Evolutionary conservation across 1,140 invertebrate species (phyloP), one percentile per base, ranked within the genome.

Genomic region (Caenorhabditis tropicalis): DNA sequence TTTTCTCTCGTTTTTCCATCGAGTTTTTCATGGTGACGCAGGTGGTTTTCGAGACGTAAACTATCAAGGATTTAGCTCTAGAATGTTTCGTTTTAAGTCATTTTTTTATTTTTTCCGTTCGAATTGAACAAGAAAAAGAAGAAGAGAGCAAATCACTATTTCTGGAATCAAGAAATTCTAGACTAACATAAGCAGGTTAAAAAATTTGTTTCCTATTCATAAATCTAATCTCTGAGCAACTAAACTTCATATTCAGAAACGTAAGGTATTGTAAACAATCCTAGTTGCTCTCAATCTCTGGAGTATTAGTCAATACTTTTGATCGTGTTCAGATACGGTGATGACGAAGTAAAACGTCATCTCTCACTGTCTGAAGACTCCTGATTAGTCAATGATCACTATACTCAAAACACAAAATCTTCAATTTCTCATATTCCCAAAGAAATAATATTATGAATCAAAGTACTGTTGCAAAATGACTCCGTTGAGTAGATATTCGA

Each of bases 401-500:
- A 24, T 27, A 56, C 10, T 10, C 10, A 6, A 51, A 51, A 2
- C 27, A 7, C 19, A n/a, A n/a, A n/a, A n/a, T n/a, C 19, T 56
- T 56, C 21, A 27, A 2, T 6, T 56, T 56, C 31, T 65, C 58
- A 33, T 65, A 33, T 65, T 65, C 58, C 33, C 53, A 10, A 58
- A 16, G 4, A 27, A 58, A 15, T 2, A 58, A 21, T 16, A 16
- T 6, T 29, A 65, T 74, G 19, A 74, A 43, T 43, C 65, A 74
- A 39, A 46, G 19, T 24, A n/a, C 15, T 15, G 65, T 43, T 74
- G 65, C 65, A 74, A 74, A 74, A 39, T 74, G 65, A 74, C 36
- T 3, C 65, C 65, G n/a, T 43, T 24, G 2, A 7, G 15, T 24
- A 19, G 65, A 74, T 43, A 74, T 74, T 19, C 15, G 65, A 74